Conservation (phyloP, 2,888 invertebrate species). For the Octodonta nipae region DNA sequence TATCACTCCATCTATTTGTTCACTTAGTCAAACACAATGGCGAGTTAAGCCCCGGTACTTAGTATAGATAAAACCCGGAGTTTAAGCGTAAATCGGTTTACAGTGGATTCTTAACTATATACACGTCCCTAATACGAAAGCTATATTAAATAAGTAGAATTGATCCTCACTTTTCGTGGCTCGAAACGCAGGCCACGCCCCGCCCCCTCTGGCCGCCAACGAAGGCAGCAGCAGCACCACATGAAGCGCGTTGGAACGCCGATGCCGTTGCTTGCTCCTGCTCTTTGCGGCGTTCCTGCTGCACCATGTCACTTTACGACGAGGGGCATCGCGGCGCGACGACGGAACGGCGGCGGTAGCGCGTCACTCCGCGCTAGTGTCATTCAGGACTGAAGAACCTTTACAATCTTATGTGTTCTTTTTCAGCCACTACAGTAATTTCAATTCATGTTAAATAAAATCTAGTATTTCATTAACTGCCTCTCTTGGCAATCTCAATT, state of each 20-base stretch:
- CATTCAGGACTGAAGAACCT: too few species aligned
- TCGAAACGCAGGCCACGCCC: slow-evolving; percentile 26
- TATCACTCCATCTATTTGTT: slow-evolving; percentile 40
- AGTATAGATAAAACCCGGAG: slow-evolving; percentile 39
- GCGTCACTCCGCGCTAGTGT: too few species aligned
- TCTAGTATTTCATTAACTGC: too few species aligned
- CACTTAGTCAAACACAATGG: slow-evolving; percentile 39
- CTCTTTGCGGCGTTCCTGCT: slow-evolving; percentile 16
- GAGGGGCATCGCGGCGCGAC: slow-evolving; percentile 1
- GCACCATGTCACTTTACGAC: slow-evolving; percentile 9
- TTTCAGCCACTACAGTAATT: too few species aligned
- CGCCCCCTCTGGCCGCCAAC: slow-evolving; percentile 5
- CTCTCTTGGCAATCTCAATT: too few species aligned
- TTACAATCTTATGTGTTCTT: too few species aligned
- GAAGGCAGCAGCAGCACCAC: slow-evolving; percentile 17
- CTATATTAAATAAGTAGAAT: slow-evolving; percentile 41
- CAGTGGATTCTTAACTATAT: slow-evolving; percentile 40
- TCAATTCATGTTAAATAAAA: too few species aligned
- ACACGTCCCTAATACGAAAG: slow-evolving; percentile 40
- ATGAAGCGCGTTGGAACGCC: slow-evolving; percentile 19
- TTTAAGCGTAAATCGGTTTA: slow-evolving; percentile 40
- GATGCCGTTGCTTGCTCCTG: slow-evolving; percentile 18
- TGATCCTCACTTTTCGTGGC: slow-evolving; percentile 40
- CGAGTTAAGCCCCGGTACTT: slow-evolving; percentile 38
- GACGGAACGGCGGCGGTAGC: slow-evolving; percentile 3